Conservation (phyloP, 1,140 invertebrate genomes). For the Cotesia vestalis region DNA sequence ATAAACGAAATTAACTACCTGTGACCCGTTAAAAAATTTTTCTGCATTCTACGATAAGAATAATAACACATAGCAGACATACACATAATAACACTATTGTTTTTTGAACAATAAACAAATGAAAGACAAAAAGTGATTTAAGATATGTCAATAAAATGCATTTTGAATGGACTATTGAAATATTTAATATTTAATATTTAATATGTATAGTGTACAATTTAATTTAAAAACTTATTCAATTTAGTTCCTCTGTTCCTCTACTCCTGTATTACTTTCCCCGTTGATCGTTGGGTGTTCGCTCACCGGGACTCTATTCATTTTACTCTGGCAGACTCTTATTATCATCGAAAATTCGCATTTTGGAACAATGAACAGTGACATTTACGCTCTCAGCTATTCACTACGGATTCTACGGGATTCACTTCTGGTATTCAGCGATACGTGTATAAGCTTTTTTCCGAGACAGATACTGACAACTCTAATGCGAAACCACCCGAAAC, state of each 20-base stretch:
- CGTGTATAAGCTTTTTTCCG: conserved; percentile 8
- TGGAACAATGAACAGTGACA: not conserved
- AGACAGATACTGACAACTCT: not conserved
- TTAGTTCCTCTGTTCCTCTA: not conserved
- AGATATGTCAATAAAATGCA: conserved; percentile 43
- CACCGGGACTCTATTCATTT: conserved; percentile 11
- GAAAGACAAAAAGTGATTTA: conserved; percentile 52
- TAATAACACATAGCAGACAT: not conserved
- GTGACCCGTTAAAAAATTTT: not conserved
- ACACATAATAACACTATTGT: conserved; percentile 44
- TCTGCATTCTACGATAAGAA: not conserved
- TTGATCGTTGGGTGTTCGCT: not conserved
- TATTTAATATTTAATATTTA: conserved; percentile 10
- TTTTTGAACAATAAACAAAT: conserved; percentile 43
- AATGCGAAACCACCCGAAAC: not conserved
- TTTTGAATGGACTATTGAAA: conserved; percentile 45
- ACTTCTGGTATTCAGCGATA: conserved; percentile 20
- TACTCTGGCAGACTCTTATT: not conserved
- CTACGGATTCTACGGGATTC: too few relatives aligned
- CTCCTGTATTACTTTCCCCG: conserved; percentile 4
- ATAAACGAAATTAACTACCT: not conserved
- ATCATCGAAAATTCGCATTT: conserved; percentile 3
- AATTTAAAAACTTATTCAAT: too few relatives aligned
- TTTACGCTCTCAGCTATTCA: conserved; percentile 16
- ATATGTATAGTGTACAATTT: conserved; percentile 9